Conservation (phyloP, 2,113 vertebrate genomes). For the Pogonocichla stellata region DNA sequence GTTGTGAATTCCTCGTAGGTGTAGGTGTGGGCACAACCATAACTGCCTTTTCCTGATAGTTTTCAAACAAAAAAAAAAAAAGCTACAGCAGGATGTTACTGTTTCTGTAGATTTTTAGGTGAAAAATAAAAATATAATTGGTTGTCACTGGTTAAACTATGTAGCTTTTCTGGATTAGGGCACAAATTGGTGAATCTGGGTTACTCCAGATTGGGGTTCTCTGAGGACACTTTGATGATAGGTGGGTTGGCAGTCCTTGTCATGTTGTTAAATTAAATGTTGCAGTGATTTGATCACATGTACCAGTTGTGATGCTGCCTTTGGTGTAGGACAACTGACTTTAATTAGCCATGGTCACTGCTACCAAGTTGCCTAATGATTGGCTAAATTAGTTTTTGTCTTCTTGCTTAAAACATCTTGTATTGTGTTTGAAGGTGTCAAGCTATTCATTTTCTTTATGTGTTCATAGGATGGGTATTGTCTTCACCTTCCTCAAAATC, state of each 20-base stretch:
- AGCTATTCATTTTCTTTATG: not conserved
- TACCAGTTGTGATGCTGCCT: not conserved
- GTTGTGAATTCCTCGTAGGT: not conserved
- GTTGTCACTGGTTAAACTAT: not conserved
- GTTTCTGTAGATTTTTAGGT: not conserved
- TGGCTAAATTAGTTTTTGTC: not conserved
- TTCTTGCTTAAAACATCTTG: not conserved
- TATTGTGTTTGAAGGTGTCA: not conserved
- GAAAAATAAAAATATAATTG: not conserved
- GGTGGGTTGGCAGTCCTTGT: not conserved
- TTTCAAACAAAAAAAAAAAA: not conserved
- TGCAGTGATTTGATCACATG: not conserved
- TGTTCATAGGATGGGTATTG: not conserved
- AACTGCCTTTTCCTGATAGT: not conserved
- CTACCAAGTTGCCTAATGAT: not conserved
- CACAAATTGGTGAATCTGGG: not conserved
- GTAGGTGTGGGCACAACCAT: not conserved
- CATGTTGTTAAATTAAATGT: not conserved
- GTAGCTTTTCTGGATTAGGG: not conserved
- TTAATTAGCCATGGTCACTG: not conserved
- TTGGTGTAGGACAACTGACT: not conserved
- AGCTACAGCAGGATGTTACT: not conserved
- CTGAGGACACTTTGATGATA: not conserved
- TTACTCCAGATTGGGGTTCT: not conserved
- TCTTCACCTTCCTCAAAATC: not conserved